Percentiles rank a stretch among this genome's conserved stretches.
These are phyloP conservation scores for Antigone vipio DNA, from an alignment of 2,113 vertebrate genomes.

Conservation along the genomic window DNA sequence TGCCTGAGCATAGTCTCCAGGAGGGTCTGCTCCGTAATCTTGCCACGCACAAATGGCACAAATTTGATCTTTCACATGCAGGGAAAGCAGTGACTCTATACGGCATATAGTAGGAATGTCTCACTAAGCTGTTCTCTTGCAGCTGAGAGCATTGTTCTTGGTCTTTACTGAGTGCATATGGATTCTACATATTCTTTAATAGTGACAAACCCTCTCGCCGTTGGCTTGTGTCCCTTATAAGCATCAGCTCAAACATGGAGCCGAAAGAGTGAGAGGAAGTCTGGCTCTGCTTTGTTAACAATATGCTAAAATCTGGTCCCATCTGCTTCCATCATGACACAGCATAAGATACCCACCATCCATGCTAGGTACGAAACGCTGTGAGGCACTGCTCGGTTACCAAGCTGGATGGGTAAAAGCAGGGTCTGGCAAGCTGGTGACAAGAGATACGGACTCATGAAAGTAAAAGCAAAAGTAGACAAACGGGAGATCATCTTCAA, in stretches of 20 bases:
- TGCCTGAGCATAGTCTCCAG: too few relatives aligned
- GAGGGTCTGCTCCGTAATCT: too few relatives aligned
- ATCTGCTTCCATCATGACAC: background rate
- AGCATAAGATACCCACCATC: background rate
- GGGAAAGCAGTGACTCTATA: background rate
- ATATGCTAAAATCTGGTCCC: background rate
- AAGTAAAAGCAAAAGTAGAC: background rate
- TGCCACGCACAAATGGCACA: background rate
- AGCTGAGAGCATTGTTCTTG: background rate
- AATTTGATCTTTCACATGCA: background rate
- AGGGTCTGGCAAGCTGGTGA: background rate
- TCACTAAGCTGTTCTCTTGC: background rate
- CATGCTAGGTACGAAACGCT: accelerated
- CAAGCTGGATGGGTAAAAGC: background rate
- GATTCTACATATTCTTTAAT: background rate
- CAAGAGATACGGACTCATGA: accelerated
- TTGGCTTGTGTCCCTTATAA: background rate
- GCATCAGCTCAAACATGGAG: background rate
- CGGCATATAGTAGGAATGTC: background rate
- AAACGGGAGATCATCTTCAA: background rate
- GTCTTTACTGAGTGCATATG: background rate
- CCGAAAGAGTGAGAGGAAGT: background rate
- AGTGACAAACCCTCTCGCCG: background rate
- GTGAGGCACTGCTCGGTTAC: too few relatives aligned
- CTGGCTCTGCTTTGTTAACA: background rate